Evolutionary conservation across 2,797 vertebrate species (phyloP).

Genomic region (Paratrypauchen microcephalus): DNA sequence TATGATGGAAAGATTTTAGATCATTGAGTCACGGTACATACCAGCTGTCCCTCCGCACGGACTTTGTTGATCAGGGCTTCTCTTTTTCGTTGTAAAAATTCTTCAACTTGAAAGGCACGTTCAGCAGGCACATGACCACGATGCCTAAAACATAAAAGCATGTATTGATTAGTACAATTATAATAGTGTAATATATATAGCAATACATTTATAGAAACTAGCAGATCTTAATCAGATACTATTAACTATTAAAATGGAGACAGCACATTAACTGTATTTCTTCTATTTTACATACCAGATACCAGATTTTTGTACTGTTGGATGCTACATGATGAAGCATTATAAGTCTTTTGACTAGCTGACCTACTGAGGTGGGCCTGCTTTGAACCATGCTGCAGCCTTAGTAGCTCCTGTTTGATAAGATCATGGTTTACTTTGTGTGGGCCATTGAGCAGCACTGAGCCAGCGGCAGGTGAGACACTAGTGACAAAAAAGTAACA

Average conservation of each 20-base stretch:
- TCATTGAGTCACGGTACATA: slow-evolving; percentile 64
- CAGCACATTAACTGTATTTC: background rate
- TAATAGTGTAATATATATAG: background rate
- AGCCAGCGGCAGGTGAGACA: slow-evolving; percentile 66
- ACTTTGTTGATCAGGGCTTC: slow-evolving; percentile 98
- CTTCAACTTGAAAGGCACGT: slow-evolving; percentile 89
- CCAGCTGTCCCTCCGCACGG: slow-evolving; percentile 95
- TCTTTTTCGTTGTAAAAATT: slow-evolving; percentile 92
- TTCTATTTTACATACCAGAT: background rate
- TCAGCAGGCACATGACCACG: slow-evolving; percentile 78
- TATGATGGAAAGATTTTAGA: slow-evolving; percentile 4
- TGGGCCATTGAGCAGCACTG: slow-evolving; percentile 75
- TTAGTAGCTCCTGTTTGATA: slow-evolving; percentile 84
- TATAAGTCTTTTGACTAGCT: slow-evolving; percentile 13
- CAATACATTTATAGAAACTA: background rate
- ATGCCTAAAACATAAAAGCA: slow-evolving; percentile 74
- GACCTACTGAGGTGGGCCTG: slow-evolving; percentile 68
- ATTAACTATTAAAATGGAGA: background rate
- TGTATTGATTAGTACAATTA: background rate
- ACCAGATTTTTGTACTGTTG: background rate
- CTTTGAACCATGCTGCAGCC: slow-evolving; percentile 81
- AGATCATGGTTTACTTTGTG: slow-evolving; percentile 68
- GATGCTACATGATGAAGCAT: background rate
- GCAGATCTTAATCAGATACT: no score
- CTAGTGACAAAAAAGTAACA: slow-evolving; percentile 32